Base-by-base conservation (phyloP, 2,113 vertebrate genomes). In the Dipodomys merriami region DNA sequence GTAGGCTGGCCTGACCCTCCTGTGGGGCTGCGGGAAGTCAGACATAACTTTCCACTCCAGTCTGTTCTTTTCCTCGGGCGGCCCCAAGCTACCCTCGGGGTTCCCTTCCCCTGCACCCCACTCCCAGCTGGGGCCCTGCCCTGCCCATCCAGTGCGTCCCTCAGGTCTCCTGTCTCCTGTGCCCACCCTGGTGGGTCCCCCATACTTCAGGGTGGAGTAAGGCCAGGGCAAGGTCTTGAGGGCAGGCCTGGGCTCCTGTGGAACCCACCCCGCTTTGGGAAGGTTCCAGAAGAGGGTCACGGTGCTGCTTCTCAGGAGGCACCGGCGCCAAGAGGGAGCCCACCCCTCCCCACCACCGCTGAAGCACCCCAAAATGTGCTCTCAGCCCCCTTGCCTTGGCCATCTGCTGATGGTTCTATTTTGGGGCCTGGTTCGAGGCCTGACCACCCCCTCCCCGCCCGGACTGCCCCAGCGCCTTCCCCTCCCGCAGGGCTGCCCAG, bases 331-430 rank as follows among this genome's bases (percentile, higher is more conserved):
- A 73, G 53, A 60, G 57, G 23, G 49, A 49, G 49, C 49, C 49
- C 3, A 4, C 30, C 22, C 39, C 27, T 6, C 29, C 39, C 27
- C 15, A 35, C 57, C 18, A 60, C 20, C 7, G 0, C 81, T 15
- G 8, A 15, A 69, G 65, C 79, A 90, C 85, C 87, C 88, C 18
- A 0, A 33, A 33, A 78, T 29, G 35, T 33, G 72, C 64, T 29
- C 60, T 29, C 60, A 86, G 35, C 46, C 73, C 84, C 39, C 44
- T 86, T 57, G 57, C 82, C 69, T 60, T 82, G 67, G 72, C 69
- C 85, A 79, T 94, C 83, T 71, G 91, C 33, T 73, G 49, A 12
- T 19, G 86, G n/a, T 33, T 92, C 93, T 95, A 91, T 96, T 92
- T 94, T 90, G 85, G 71, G 69, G 60, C 44, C 72, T 76, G 29